phyloP scores from a whole-genome alignment of 2,888 invertebrate species.

The Drosophila mimetica region DNA sequence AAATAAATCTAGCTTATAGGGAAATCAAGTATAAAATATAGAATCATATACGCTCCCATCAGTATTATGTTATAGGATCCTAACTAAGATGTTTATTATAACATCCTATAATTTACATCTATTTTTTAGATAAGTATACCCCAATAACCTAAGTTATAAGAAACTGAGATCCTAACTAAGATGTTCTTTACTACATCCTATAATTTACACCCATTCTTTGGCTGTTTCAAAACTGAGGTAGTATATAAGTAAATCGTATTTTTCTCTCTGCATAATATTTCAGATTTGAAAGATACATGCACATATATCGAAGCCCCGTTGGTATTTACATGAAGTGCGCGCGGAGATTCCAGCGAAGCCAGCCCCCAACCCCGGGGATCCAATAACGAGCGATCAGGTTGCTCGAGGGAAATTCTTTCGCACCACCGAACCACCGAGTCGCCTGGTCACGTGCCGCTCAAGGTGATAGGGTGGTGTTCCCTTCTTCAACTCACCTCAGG shows the following conservation, averaged over 20 bases:
- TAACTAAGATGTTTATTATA: too few species aligned
- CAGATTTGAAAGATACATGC: slow-evolving; percentile 15
- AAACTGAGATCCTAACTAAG: too few species aligned
- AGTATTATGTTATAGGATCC: too few species aligned
- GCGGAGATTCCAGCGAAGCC: slow-evolving; percentile 26
- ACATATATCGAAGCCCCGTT: slow-evolving; percentile 30
- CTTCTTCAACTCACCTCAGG: background rate
- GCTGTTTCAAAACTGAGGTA: too few species aligned
- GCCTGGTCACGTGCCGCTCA: slow-evolving; percentile 44
- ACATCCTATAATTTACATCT: too few species aligned
- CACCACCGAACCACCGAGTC: slow-evolving; percentile 3
- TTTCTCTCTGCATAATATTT: background rate
- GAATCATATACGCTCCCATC: too few species aligned
- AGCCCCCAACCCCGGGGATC: slow-evolving; percentile 5
- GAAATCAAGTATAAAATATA: too few species aligned
- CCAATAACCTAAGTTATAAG: too few species aligned
- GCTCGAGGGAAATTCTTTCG: slow-evolving; percentile 31
- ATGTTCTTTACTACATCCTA: too few species aligned
- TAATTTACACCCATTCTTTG: too few species aligned
- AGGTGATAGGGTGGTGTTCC: slow-evolving; percentile 43
- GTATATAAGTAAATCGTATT: background rate
- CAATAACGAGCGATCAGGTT: slow-evolving; percentile 37
- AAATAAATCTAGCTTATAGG: too few species aligned
- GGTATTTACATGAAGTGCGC: slow-evolving; percentile 25
- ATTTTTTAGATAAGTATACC: too few species aligned